These are phyloP conservation scores for Indicator maculatus DNA, from an alignment of 2,113 vertebrate species.

Conservation along the genomic window DNA sequence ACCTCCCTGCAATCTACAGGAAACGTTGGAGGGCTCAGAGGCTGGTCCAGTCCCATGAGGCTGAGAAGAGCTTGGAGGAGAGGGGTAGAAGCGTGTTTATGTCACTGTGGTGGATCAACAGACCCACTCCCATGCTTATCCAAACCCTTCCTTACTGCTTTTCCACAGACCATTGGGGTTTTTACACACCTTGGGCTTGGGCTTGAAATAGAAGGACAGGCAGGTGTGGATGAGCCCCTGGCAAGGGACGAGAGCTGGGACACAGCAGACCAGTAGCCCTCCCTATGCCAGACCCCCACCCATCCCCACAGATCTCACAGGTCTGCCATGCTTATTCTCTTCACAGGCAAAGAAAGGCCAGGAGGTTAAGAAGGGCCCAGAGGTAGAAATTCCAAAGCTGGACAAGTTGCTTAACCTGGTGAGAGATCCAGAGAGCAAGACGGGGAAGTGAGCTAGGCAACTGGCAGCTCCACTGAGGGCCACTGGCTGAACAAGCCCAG, in stretches of 20 bases:
- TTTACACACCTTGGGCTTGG: background rate
- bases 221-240: background rate
- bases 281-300: background rate
- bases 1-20: background rate
- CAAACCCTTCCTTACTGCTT: background rate
- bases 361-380: conserved; percentile 82
- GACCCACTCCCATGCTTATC: background rate
- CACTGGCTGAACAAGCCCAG: background rate
- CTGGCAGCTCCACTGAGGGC: background rate
- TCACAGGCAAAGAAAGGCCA: conserved; percentile 89
- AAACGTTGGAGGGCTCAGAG: background rate
- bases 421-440: conserved; percentile 67
- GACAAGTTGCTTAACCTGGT: conserved; percentile 89
- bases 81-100: background rate
- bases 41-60: accelerated
- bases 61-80: background rate
- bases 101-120: background rate
- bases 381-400: conserved; percentile 89
- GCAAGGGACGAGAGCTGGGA: background rate
- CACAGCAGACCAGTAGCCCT: background rate
- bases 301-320: background rate
- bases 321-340: background rate
- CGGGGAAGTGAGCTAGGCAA: background rate
- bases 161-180: background rate
- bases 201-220: background rate